phyloP scores from a whole-genome alignment of 2,113 vertebrate genomes.

The Tachysurus fulvidraco region DNA sequence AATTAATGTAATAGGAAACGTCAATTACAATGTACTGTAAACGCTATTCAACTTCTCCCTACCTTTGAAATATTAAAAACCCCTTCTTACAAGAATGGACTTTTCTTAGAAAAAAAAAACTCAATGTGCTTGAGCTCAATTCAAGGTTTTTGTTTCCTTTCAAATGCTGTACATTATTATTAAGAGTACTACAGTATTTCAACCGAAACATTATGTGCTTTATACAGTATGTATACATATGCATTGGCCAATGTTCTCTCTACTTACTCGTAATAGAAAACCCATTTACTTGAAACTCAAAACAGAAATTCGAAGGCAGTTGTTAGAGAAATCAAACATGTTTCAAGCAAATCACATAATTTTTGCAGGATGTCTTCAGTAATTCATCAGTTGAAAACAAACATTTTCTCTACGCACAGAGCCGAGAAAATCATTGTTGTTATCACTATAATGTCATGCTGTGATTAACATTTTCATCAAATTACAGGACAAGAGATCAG shows the following conservation, averaged over 20 bases:
- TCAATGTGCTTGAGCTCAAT: slow-evolving; percentile 22
- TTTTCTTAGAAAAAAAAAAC: slow-evolving; percentile 10
- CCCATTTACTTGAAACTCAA: not conserved
- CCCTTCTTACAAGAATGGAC: not conserved
- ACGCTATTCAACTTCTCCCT: not conserved
- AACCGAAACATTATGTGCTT: not conserved
- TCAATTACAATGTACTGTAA: not conserved
- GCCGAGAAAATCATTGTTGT: not conserved
- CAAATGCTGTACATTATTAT: slow-evolving; percentile 38
- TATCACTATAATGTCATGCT: not conserved
- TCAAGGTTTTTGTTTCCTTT: not conserved
- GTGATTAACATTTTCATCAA: not conserved
- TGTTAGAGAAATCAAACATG: not conserved
- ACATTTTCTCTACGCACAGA: not conserved
- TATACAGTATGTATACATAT: too few relatives aligned
- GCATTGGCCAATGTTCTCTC: not conserved
- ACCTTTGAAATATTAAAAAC: not conserved
- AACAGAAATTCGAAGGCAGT: not conserved
- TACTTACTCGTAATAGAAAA: not conserved
- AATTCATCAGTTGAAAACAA: not conserved
- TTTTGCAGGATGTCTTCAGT: not conserved
- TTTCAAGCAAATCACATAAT: not conserved
- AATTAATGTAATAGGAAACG: not conserved
- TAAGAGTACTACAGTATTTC: not conserved
- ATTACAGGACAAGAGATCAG: not conserved